Evolutionary conservation across 2,888 invertebrate species (phyloP).

Genomic region (Trichopoda pennipes): DNA sequence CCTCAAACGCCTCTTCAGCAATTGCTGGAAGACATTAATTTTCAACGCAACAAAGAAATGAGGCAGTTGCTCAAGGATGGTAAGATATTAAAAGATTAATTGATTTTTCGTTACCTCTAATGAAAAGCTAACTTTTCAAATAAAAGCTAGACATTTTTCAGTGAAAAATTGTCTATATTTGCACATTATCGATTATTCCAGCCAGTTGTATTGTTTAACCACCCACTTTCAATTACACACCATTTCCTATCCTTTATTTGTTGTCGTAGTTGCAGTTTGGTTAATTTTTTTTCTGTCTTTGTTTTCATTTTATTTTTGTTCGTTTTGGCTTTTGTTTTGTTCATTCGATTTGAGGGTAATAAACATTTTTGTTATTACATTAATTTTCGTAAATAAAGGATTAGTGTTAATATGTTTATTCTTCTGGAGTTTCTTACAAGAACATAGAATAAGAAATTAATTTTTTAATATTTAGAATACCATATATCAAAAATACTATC

Average conservation of each 20-base stretch:
- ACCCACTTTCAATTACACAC: constrained; percentile 40
- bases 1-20: constrained; percentile 89
- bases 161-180: constrained; percentile 74
- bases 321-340: constrained; percentile 45
- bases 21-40: constrained; percentile 94
- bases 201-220: constrained; percentile 37
- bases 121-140: background rate
- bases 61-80: constrained; percentile 93
- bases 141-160: constrained; percentile 57
- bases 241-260: constrained; percentile 2
- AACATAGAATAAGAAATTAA: no score
- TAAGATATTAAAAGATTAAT: constrained; percentile 78
- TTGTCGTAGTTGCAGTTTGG: constrained; percentile 35
- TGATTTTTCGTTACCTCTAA: no score
- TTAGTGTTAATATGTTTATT: background rate
- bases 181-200: constrained; percentile 77
- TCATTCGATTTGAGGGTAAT: constrained; percentile 26
- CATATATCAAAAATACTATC: no score
- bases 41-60: constrained; percentile 95
- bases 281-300: constrained; percentile 16
- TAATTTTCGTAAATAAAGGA: constrained; percentile 39
- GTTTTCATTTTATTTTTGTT: background rate
- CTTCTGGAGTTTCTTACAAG: no score
- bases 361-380: constrained; percentile 39
- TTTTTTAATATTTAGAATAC: no score